A percentile compares a stretch with the other conserved stretches of the same genome.
Conservation (phyloP, 2,888 invertebrate genomes). For the Scaptodrosophila latifasciaeformis region DNA sequence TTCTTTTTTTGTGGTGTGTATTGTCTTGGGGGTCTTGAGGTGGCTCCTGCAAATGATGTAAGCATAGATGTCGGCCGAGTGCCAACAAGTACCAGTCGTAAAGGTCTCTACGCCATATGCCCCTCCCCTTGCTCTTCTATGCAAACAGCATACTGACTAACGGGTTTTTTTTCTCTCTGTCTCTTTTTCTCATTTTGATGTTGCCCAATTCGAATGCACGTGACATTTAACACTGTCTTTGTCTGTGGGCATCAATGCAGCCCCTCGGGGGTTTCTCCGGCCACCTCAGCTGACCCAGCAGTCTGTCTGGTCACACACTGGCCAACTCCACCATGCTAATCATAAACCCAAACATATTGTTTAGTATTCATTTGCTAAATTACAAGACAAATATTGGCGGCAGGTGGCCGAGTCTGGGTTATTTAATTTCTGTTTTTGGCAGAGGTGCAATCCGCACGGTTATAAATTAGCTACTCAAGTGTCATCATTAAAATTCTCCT, state of each 20-base stretch:
- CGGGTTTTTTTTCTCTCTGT: too few relatives aligned
- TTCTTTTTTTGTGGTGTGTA: constrained; percentile 1
- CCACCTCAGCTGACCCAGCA: too few relatives aligned
- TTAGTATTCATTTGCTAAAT: constrained; percentile 48
- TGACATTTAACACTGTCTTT: constrained; percentile 11
- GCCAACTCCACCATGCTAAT: constrained; percentile 28
- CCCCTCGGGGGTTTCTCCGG: neutral
- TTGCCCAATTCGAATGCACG: neutral
- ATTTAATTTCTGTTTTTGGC: too few relatives aligned
- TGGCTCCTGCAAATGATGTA: constrained; percentile 1
- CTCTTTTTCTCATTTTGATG: too few relatives aligned
- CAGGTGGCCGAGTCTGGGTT: constrained; percentile 51
- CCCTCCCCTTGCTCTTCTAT: neutral
- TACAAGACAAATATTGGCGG: constrained; percentile 36
- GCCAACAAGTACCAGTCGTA: constrained; percentile 19
- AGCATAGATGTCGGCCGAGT: neutral
- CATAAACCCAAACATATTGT: constrained; percentile 39
- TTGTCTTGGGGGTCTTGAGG: too few relatives aligned
- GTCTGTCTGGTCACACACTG: neutral
- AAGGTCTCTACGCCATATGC: constrained; percentile 12
- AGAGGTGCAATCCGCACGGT: neutral
- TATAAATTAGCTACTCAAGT: neutral
- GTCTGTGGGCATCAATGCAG: neutral
- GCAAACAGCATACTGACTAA: constrained; percentile 1
- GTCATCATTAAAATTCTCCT: neutral